Evolutionary conservation across 2,797 vertebrate genomes (phyloP), one percentile per base, ranked within the genome.

Genomic region (Scyliorhinus canicula): DNA sequence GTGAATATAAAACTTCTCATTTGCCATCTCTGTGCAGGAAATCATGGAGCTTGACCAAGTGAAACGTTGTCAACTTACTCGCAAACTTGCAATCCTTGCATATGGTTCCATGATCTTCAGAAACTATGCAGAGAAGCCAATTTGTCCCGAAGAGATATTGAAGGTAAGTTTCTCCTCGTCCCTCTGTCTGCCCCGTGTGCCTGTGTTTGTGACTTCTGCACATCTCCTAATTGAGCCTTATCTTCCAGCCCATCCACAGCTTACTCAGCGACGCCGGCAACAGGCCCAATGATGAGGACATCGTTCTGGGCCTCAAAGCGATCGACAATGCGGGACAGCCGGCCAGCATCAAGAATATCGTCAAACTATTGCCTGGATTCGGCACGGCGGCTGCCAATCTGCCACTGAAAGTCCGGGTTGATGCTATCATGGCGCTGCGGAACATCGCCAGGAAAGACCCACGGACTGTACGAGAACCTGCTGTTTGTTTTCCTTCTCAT

Each of bases 41-140:
- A 97, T 99, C 95, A 21, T 97, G 35, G 71, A 95, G 57, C 96
- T 95, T 93, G 93, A 96, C 71, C 95, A 95, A 95, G 95, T 97
- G 55, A 95, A 96, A 95, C 96, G 95, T 95, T 95, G 26, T 52
- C 90, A 95, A 0, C 0, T 47, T 3, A 88, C 98, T 95, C 97
- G 97, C 96, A 97, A 97, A 21, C 95, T 96, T n/a, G 96, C 97
- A 63, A 96, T 96, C 26, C 96, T 99, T 69, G 96, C 96, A n/a
- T 98, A 98, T 52, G 98, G 98, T 52, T 98, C 98, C 95, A 95
- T 98, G 95, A 97, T 98, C 69, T 97, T 98, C 94, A 98, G 97
- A 96, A 97, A 96, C 95, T 98, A 98, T 95, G 96, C 96, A 95
- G 96, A 96, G 95, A 77, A 96, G 40, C 96, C 96, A 95, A 95